These are phyloP conservation scores for Patella caerulea DNA, from an alignment of 2,888 invertebrate genomes.

Conservation along the genomic window DNA sequence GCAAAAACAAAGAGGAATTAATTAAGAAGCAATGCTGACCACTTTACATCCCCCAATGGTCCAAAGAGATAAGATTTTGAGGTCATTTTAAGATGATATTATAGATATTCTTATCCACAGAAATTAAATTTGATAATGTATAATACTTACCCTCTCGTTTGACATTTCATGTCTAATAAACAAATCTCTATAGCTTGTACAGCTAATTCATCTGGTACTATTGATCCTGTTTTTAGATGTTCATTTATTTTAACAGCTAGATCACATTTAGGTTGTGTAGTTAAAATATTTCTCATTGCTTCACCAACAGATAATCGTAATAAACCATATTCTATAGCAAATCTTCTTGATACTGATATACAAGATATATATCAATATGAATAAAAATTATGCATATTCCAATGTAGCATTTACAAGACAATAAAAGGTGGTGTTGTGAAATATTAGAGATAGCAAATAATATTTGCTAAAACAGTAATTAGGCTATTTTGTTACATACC, in stretches of 20 bases:
- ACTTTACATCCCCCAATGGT: too few relatives aligned
- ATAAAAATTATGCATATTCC: too few relatives aligned
- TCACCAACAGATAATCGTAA: slow-evolving; percentile 70
- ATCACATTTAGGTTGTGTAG: slow-evolving; percentile 63
- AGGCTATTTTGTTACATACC: neutral
- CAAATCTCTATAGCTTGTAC: slow-evolving; percentile 67
- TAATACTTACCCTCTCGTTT: slow-evolving; percentile 67
- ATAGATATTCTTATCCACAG: too few relatives aligned
- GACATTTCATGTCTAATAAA: slow-evolving; percentile 68
- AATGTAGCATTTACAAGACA: too few relatives aligned
- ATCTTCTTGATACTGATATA: slow-evolving; percentile 67
- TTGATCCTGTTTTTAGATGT: slow-evolving; percentile 62
- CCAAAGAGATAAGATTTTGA: too few relatives aligned
- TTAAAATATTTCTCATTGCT: slow-evolving; percentile 64
- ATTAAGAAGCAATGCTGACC: too few relatives aligned
- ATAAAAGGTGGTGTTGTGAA: neutral
- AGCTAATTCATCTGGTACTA: slow-evolving; percentile 69
- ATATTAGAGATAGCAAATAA: neutral
- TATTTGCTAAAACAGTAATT: neutral
- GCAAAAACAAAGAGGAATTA: too few relatives aligned
- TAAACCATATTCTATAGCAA: slow-evolving; percentile 69
- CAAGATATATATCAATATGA: neutral
- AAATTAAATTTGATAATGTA: too few relatives aligned
- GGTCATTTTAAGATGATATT: too few relatives aligned
- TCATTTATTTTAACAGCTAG: slow-evolving; percentile 59